Evolutionary conservation across 2,888 invertebrate genomes (phyloP).

Genomic region (Sphinx pinastri): DNA sequence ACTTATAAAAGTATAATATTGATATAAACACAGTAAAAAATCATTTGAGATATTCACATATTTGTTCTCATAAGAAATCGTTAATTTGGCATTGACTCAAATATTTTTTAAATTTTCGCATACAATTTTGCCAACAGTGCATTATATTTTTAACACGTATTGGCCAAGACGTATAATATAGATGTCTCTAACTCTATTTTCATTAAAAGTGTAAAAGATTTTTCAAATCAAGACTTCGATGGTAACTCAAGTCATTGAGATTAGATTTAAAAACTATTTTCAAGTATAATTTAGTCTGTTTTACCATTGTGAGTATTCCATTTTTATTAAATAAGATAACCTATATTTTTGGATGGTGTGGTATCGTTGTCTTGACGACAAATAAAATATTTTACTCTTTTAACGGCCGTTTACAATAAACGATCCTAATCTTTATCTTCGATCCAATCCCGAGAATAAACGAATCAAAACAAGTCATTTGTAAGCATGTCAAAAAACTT

Average conservation of each 20-base stretch:
- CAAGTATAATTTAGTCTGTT: no score
- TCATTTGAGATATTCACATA: background rate
- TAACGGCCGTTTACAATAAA: background rate
- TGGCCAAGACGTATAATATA: background rate
- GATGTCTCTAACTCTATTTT: background rate
- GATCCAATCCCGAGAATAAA: no score
- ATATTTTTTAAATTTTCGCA: background rate
- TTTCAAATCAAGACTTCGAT: background rate
- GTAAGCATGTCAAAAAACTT: no score
- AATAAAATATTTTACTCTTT: constrained; percentile 5
- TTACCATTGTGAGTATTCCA: no score
- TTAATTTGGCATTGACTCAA: constrained; percentile 6
- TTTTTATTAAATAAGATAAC: no score
- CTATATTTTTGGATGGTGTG: background rate
- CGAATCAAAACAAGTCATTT: no score
- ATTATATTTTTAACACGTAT: background rate
- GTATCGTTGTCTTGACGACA: background rate
- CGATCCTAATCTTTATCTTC: no score
- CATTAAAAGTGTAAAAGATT: constrained; percentile 1
- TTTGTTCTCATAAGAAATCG: no score
- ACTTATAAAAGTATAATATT: background rate
- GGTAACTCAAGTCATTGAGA: no score
- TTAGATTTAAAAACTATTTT: no score
- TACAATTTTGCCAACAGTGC: constrained; percentile 13
- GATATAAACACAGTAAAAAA: constrained; percentile 10